These are phyloP conservation scores for Anoura caudifer DNA, from an alignment of 2,113 vertebrate genomes.

Conservation along the genomic window DNA sequence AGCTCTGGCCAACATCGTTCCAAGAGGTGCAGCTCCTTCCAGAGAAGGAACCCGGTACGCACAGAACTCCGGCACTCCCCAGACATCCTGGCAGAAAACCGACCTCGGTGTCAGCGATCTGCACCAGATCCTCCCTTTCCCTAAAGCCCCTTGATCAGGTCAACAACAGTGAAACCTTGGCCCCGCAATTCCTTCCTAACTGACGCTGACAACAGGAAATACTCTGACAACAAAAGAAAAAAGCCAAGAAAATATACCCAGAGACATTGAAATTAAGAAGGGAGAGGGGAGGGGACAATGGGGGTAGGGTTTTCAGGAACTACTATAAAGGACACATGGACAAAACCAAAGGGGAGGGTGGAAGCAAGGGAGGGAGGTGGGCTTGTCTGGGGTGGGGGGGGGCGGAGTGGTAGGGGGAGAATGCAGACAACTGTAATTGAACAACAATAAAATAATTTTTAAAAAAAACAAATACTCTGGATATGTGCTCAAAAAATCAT, in stretches of 20 bases:
- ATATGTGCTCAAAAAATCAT: background rate
- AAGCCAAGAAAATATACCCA: too few species aligned
- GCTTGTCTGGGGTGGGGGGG: too few species aligned
- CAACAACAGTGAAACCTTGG: background rate
- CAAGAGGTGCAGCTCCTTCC: background rate
- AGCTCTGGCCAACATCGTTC: background rate
- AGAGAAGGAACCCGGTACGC: background rate
- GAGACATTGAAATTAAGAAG: too few species aligned
- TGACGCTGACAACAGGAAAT: background rate
- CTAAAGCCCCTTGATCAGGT: background rate
- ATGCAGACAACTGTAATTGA: too few species aligned
- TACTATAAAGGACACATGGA: too few species aligned
- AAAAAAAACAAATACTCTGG: background rate
- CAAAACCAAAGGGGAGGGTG: too few species aligned
- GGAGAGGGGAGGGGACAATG: too few species aligned
- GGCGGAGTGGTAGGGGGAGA: too few species aligned
- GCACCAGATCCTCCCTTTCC: background rate
- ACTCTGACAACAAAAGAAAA: too few species aligned
- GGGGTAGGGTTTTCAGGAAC: too few species aligned
- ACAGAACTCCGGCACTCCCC: background rate
- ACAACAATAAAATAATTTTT: background rate
- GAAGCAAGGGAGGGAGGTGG: too few species aligned
- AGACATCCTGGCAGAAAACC: slow-evolving; percentile 1
- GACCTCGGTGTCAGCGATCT: background rate
- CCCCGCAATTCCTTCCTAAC: background rate